phyloP scores from a whole-genome alignment of 2,797 vertebrate genomes.

The Mionectes olivaceus region DNA sequence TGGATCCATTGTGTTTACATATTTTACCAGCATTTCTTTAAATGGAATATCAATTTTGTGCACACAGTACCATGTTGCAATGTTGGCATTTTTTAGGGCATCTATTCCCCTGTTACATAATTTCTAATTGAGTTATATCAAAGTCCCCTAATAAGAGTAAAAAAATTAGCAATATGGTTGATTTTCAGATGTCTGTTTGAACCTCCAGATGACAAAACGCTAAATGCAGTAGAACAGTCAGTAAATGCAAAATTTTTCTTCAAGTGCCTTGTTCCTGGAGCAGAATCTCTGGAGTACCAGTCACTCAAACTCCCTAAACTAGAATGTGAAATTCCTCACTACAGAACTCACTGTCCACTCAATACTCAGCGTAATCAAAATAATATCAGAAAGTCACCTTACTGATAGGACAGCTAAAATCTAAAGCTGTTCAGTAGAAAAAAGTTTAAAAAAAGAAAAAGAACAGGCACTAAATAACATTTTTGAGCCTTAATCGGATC shows the following conservation, averaged over 20 bases:
- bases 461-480: fast-evolving
- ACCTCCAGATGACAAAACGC: not conserved
- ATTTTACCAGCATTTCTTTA: not conserved
- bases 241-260: not conserved
- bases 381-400: not conserved
- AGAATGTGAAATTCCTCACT: not conserved
- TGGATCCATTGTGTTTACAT: not conserved
- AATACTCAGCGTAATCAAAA: not conserved
- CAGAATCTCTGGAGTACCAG: not conserved
- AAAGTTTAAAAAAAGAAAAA: not conserved
- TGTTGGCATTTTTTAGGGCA: not conserved
- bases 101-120: not conserved
- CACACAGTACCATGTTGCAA: not conserved
- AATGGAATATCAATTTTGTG: not conserved
- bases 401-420: not conserved
- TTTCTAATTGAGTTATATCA: not conserved
- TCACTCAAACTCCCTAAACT: not conserved
- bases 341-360: not conserved
- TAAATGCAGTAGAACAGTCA: not conserved
- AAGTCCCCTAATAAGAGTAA: not conserved
- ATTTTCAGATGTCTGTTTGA: not conserved
- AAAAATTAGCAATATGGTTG: not conserved
- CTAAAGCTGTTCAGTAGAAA: not conserved
- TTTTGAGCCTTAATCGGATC: not conserved
- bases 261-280: not conserved